These are phyloP conservation scores for Elysia crispata DNA, from an alignment of 2,888 invertebrate species.

Conservation along the genomic window DNA sequence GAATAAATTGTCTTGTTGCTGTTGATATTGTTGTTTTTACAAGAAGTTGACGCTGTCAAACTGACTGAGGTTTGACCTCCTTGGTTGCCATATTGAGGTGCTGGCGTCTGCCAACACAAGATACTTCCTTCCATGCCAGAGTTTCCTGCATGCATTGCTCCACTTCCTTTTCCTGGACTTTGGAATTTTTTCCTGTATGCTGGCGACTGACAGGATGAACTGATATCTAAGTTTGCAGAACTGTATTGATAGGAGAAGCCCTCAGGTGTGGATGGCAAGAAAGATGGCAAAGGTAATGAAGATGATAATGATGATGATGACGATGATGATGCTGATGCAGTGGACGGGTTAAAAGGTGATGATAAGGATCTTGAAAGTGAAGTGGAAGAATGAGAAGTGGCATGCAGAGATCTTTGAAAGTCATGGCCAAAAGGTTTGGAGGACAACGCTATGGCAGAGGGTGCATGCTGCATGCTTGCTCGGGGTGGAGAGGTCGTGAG, in stretches of 20 bases:
- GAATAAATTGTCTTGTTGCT: too few relatives aligned
- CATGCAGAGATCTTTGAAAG: not conserved
- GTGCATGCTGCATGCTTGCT: not conserved
- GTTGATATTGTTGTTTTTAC: too few relatives aligned
- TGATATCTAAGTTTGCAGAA: conserved; percentile 2
- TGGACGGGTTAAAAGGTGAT: not conserved
- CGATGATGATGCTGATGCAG: conserved; percentile 10
- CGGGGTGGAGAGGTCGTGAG: not conserved
- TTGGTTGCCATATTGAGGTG: too few relatives aligned
- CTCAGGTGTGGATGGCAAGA: not conserved
- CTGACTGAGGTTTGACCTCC: too few relatives aligned
- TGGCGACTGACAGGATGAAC: conserved; percentile 37
- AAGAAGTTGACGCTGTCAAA: too few relatives aligned
- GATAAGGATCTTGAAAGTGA: not conserved
- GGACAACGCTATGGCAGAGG: not conserved
- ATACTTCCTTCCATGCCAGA: not conserved
- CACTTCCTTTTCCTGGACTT: not conserved
- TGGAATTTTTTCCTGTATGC: conserved; percentile 27
- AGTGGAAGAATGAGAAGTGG: not conserved
- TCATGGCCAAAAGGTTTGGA: not conserved
- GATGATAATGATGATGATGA: conserved; percentile 16
- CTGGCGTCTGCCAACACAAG: too few relatives aligned
- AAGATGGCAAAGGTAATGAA: not conserved
- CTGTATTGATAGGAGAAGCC: not conserved
- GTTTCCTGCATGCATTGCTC: not conserved